Evolutionary conservation across 2,888 invertebrate species (phyloP).

Genomic region (Drosophila meridionalis): DNA sequence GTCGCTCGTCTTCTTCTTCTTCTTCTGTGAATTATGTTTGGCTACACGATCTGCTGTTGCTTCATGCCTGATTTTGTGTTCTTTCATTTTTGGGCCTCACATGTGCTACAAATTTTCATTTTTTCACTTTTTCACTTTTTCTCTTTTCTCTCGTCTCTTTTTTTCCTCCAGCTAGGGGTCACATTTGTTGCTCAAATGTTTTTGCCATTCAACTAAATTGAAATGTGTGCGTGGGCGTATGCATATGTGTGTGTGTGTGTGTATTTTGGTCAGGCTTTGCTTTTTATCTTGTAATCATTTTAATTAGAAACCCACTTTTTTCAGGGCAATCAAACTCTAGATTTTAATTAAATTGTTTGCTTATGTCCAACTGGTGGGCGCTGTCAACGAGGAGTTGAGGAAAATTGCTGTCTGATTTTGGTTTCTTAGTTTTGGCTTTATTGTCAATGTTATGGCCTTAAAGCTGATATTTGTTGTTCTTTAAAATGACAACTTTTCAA

Average conservation of each 20-base stretch:
- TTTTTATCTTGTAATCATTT: slow-evolving; percentile 64
- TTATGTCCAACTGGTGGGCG: slow-evolving; percentile 12
- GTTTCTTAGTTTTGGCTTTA: background rate
- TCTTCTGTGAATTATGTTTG: slow-evolving; percentile 51
- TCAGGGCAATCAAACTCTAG: slow-evolving; percentile 32
- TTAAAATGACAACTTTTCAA: accelerated
- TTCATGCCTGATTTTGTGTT: slow-evolving; percentile 1
- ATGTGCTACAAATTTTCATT: slow-evolving; percentile 35
- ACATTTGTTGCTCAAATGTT: slow-evolving; percentile 48
- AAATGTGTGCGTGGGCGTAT: slow-evolving; percentile 35
- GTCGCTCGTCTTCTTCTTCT: background rate
- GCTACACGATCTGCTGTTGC: slow-evolving; percentile 34
- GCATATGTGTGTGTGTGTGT: slow-evolving; percentile 1
- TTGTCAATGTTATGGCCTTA: background rate
- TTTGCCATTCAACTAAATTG: slow-evolving; percentile 63
- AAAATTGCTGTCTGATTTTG: background rate
- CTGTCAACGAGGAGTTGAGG: background rate
- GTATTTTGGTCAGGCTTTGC: slow-evolving; percentile 27
- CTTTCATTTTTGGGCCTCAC: slow-evolving; percentile 26
- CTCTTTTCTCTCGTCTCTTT: too few species aligned
- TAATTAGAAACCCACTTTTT: slow-evolving; percentile 57
- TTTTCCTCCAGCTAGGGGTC: slow-evolving; percentile 17
- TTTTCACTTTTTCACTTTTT: slow-evolving; percentile 20
- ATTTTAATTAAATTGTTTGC: slow-evolving; percentile 68
- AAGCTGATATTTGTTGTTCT: too few species aligned